phyloP scores from a whole-genome alignment of 1,140 invertebrate genomes.

The Dinoponera quadriceps region DNA sequence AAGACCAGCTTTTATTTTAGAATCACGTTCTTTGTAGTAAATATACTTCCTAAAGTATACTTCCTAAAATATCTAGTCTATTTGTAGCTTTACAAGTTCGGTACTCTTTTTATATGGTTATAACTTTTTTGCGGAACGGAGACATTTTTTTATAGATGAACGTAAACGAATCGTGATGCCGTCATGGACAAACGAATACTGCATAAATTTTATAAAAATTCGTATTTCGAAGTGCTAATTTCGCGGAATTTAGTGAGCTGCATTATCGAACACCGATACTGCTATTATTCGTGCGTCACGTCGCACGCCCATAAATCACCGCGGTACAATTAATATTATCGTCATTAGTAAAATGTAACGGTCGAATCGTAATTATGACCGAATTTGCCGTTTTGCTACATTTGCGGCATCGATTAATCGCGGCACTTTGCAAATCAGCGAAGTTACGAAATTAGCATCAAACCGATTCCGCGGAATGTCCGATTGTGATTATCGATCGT shows the following conservation, averaged over 20 bases:
- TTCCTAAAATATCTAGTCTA: no score
- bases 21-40: no score
- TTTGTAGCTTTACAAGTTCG: no score
- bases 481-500: constrained; percentile 28
- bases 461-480: constrained; percentile 3
- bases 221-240: no score
- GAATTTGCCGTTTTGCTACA: constrained; percentile 53
- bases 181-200: no score
- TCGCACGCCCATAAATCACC: constrained; percentile 39
- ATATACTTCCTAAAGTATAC: no score
- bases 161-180: no score
- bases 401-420: constrained; percentile 62
- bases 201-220: no score
- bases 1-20: no score
- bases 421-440: constrained; percentile 62
- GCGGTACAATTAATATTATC: constrained; percentile 60
- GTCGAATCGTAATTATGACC: constrained; percentile 48
- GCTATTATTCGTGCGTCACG: constrained; percentile 17
- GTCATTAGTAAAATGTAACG: constrained; percentile 49
- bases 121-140: no score
- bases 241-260: background rate
- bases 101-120: no score
- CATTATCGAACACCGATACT: constrained; percentile 4
- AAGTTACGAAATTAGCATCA: constrained; percentile 46
- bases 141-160: no score